Evolutionary conservation across 1,140 invertebrate genomes (phyloP), one percentile per base, ranked within the genome.

Genomic region (Drosophila orosa): DNA sequence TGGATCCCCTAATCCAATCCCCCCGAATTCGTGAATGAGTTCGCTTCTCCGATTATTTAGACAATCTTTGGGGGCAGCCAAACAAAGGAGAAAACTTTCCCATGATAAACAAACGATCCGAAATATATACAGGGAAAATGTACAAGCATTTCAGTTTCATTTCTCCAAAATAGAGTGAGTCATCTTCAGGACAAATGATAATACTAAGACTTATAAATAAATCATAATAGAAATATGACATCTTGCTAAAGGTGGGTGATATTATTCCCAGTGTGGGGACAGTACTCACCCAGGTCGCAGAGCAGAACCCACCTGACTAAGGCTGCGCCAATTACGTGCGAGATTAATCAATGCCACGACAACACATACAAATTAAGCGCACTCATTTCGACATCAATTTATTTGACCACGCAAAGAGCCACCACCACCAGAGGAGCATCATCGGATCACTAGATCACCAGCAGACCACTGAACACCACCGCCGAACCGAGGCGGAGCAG

Each of bases 341-440:
- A 86, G 75, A 86, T 86, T 86, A 86, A 86, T 86, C 83, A 86
- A 86, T 86, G 83, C 83, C 83, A 87, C 50, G 75, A 86, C 61
- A 86, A 86, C 79, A 87, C 82, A 84, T 45, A 73, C 69, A 89
- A 86, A 87, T 86, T 86, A 79, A 87, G 83, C 75, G 71, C 75
- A 79, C 52, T 77, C 74, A 77, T 69, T 79, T 47, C 84, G 84
- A 87, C 83, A 74, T 86, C 57, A 86, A 86, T 86, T 86, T 86
- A 86, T 86, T 66, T 79, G 71, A 77, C 77, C 75, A 79, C 63
- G 62, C 62, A 72, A 58, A 48, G 24, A 55, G 47, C 31, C 63
- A 45, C 25, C 63, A 45, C 25, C 45, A 3, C n/a, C 25, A 48
- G 25, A 47, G 45, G 63, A 24, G 66, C 48, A 19, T 31, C 47